Evolutionary conservation across 1,140 invertebrate genomes (phyloP), one percentile per base, ranked within the genome.

Genomic region (Sarcophaga peregrina): DNA sequence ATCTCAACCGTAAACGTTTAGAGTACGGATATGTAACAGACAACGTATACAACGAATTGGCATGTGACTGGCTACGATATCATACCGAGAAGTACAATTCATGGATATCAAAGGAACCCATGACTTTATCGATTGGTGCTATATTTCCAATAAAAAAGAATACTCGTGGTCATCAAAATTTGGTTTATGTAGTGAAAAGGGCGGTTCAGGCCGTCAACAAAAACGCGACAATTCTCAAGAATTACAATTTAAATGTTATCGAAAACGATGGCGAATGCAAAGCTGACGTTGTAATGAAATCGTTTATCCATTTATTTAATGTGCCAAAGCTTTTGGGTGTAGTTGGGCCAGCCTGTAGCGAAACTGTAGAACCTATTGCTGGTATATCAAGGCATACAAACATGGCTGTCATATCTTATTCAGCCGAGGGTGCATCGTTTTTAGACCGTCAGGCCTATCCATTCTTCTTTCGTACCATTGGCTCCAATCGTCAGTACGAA

Each of bases 391-490:
- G 94, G 82, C 93, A 96, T 86, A 96, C 95, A 85, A 93, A 93
- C 83, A 95, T 94, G 45, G 91, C 96, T 52, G 93, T 96, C 0
- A 94, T 97, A 68, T 96, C 95, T 52, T 97, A 97, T 88, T 95
- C 94, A 83, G 96, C 96, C 3, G 96, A 97, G 87, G 95, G 95
- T 0, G 92, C 93, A 2, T 93, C 92, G 76, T 94, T 96, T 85
- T 93, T 92, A 0, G 93, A 96, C 90, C 91, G 94, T 20, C 88
- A 91, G 0, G 93, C 93, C 82, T 97, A 96, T 91, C 95, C 96
- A 0, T 96, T 95, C 86, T 97, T 97, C 90, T 97, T 96, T 87
- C 89, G 96, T 2, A 97, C 96, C 2, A 96, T 96, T 84, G 95
- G 95, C 3, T 95, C 96, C 86, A 95, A 96, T 86, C 93, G 93